These are phyloP conservation scores for Cavia aperea DNA, from an alignment of 2,113 vertebrate species.

Conservation along the genomic window DNA sequence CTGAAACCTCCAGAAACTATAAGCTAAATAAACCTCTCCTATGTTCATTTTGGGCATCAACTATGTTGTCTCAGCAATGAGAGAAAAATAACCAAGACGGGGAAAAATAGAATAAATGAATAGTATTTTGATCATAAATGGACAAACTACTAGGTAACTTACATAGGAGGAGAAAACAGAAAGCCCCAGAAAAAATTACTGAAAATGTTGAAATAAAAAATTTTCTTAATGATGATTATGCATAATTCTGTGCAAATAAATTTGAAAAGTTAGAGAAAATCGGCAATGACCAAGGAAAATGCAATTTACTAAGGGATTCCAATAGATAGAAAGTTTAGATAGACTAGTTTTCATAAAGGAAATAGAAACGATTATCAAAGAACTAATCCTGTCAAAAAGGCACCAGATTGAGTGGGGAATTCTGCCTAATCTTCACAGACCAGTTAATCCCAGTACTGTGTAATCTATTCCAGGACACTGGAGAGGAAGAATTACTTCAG, in stretches of 20 bases:
- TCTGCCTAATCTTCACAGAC: not conserved
- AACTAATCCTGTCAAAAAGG: not conserved
- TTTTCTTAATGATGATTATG: not conserved
- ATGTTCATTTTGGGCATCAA: too few relatives aligned
- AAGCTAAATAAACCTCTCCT: too few relatives aligned
- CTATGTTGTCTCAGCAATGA: too few relatives aligned
- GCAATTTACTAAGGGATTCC: not conserved
- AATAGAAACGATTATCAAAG: not conserved
- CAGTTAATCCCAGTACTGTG: not conserved
- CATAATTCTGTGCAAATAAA: not conserved
- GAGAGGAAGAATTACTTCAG: not conserved
- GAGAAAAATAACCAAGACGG: too few relatives aligned
- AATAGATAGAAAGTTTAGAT: not conserved
- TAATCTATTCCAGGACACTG: not conserved
- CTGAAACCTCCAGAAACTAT: too few relatives aligned
- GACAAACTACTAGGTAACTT: not conserved
- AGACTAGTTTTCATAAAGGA: not conserved
- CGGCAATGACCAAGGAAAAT: not conserved
- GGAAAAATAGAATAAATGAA: not conserved
- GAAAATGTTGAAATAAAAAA: not conserved
- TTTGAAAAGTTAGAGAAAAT: not conserved
- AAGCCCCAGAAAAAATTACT: not conserved
- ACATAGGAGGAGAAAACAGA: not conserved
- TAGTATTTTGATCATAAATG: not conserved
- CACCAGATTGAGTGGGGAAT: not conserved